A percentile compares a stretch with the other conserved stretches of the same genome.
phyloP scores from a whole-genome alignment of 2,797 vertebrate genomes.

The Thamnophis elegans region DNA sequence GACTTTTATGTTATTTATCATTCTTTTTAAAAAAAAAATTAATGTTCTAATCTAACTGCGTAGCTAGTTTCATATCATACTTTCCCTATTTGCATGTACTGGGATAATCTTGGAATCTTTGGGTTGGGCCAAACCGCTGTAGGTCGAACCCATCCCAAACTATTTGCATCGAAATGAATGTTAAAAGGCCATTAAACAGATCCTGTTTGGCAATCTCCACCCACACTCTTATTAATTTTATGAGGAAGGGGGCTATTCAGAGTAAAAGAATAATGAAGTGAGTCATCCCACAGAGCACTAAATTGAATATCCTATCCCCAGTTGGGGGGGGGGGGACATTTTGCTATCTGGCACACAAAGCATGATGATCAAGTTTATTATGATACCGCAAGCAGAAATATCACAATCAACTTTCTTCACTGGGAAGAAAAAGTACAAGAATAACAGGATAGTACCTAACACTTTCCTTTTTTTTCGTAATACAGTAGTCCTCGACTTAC shows the following conservation, averaged over 20 bases:
- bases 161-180: constrained; percentile 14
- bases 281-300: constrained; percentile 6
- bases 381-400: not conserved
- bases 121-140: not conserved
- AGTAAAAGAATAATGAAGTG: not conserved
- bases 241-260: not conserved
- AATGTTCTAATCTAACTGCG: not conserved
- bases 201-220: constrained; percentile 25
- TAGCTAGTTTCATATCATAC: not conserved
- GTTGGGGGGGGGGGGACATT: not conserved
- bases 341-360: not conserved
- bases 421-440: not conserved
- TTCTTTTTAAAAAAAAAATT: not conserved
- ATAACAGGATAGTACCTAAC: not conserved
- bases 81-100: not conserved
- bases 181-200: constrained; percentile 5
- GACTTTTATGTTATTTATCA: not conserved
- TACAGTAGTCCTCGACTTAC: not conserved
- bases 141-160: not conserved
- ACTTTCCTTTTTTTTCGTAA: not conserved
- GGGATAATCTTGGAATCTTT: not conserved
- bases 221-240: constrained; percentile 6
- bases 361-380: not conserved
- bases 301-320: not conserved
- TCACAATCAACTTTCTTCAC: not conserved